These are phyloP conservation scores for Phalangium opilio DNA, from an alignment of 2,888 invertebrate species.

Conservation along the genomic window DNA sequence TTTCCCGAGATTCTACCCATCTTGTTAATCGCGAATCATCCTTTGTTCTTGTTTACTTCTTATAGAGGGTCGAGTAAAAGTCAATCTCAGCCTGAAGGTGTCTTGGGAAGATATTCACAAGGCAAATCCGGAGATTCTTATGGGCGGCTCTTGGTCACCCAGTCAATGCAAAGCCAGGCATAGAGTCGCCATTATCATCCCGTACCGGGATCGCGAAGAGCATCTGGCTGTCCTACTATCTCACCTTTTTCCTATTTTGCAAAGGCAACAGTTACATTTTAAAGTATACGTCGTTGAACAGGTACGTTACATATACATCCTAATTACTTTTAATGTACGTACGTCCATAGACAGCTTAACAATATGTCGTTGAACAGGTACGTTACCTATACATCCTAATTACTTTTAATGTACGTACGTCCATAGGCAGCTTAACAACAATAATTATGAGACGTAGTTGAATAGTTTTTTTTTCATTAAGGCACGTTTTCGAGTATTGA, in stretches of 20 bases:
- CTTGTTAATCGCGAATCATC: too few relatives aligned
- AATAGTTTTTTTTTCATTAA: too few relatives aligned
- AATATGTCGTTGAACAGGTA: constrained; percentile 39
- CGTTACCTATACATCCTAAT: constrained; percentile 6
- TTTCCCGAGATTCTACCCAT: too few relatives aligned
- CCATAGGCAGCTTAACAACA: too few relatives aligned
- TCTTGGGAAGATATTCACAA: neutral
- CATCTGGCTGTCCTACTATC: constrained; percentile 35
- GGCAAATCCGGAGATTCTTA: neutral
- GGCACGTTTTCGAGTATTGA: too few relatives aligned
- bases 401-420: too few relatives aligned
- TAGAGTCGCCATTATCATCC: constrained; percentile 28
- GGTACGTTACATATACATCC: constrained; percentile 23
- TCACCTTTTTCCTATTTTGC: constrained; percentile 37
- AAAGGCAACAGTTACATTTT: constrained; percentile 37
- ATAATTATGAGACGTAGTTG: too few relatives aligned
- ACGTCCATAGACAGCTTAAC: too few relatives aligned
- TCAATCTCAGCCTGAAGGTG: too few relatives aligned
- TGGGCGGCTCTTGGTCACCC: constrained; percentile 13
- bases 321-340: too few relatives aligned
- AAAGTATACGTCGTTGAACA: constrained; percentile 39
- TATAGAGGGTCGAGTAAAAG: too few relatives aligned
- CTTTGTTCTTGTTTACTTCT: too few relatives aligned
- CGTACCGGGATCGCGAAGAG: constrained; percentile 33
- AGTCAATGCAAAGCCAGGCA: constrained; percentile 20